These are phyloP conservation scores for Aurelia sp. DNA, from an alignment of 30 jellyfish, hydroid and myxozoan species.

Conservation along the genomic window DNA sequence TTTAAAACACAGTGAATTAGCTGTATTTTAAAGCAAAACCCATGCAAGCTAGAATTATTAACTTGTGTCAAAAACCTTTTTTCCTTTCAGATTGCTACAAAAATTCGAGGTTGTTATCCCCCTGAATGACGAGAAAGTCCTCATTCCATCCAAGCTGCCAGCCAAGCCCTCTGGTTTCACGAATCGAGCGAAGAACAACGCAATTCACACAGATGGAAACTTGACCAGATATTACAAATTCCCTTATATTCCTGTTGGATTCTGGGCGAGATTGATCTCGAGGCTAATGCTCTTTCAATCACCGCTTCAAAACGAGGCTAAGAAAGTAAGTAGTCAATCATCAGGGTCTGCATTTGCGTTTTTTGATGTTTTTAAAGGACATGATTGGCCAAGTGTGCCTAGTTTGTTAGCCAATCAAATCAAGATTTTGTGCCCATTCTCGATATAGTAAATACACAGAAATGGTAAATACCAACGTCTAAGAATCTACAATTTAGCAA, in stretches of 20 bases:
- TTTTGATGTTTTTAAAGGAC: too few relatives aligned
- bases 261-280: slow-evolving; percentile 92
- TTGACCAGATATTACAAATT: slow-evolving; percentile 76
- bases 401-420: too few relatives aligned
- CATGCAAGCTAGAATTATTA: too few relatives aligned
- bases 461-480: too few relatives aligned
- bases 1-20: too few relatives aligned
- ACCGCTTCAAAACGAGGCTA: slow-evolving; percentile 41
- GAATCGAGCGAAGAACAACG: slow-evolving; percentile 4
- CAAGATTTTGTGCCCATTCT: too few relatives aligned
- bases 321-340: slow-evolving; percentile 18
- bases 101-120: slow-evolving; percentile 88
- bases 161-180: slow-evolving; percentile 50
- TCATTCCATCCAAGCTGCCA: slow-evolving; percentile 87
- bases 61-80: background rate
- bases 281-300: slow-evolving; percentile 73
- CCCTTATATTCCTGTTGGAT: slow-evolving; percentile 91
- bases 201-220: slow-evolving; percentile 1
- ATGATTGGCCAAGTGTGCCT: too few relatives aligned
- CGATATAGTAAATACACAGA: too few relatives aligned
- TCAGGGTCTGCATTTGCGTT: too few relatives aligned
- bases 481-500: too few relatives aligned
- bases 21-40: too few relatives aligned
- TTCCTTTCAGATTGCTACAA: slow-evolving; percentile 72
- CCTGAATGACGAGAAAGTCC: slow-evolving; percentile 52